phyloP scores from a whole-genome alignment of 2,113 vertebrate genomes.

The Ageneiosus marmoratus region DNA sequence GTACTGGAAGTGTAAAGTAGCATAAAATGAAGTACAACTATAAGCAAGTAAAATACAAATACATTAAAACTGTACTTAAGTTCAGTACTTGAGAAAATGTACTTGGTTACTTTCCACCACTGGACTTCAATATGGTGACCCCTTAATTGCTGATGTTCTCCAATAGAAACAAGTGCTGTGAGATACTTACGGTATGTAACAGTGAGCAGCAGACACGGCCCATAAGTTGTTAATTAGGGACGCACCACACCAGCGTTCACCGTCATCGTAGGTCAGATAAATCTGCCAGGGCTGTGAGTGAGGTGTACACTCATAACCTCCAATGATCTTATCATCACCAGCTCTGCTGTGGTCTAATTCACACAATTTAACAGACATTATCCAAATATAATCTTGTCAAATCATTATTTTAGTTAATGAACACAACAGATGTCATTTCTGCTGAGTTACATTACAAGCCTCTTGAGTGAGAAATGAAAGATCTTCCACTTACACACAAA shows the following conservation, averaged over 20 bases:
- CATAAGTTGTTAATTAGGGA: slow-evolving; percentile 54
- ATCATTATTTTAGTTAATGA: background rate
- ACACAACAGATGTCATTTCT: background rate
- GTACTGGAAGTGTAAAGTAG: too few species aligned
- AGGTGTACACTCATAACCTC: slow-evolving; percentile 56
- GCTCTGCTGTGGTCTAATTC: slow-evolving; percentile 30
- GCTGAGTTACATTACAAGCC: background rate
- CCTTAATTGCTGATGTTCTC: too few species aligned
- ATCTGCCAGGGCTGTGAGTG: slow-evolving; percentile 62
- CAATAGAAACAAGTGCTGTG: background rate
- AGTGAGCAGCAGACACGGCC: slow-evolving; percentile 59
- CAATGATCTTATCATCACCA: slow-evolving; percentile 58
- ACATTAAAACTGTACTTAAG: too few species aligned
- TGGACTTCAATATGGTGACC: background rate
- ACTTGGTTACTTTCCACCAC: too few species aligned
- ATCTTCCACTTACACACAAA: slow-evolving; percentile 43
- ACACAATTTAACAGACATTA: background rate
- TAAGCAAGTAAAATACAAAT: too few species aligned
- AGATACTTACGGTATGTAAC: slow-evolving; percentile 52
- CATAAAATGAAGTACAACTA: too few species aligned
- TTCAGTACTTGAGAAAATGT: too few species aligned
- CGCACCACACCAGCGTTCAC: slow-evolving; percentile 57
- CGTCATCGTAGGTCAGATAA: slow-evolving; percentile 56
- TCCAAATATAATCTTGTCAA: background rate
- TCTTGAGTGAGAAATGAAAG: background rate